Conservation (phyloP, 92 coral and sea anemone genomes). For the Meandrina meandrites region DNA sequence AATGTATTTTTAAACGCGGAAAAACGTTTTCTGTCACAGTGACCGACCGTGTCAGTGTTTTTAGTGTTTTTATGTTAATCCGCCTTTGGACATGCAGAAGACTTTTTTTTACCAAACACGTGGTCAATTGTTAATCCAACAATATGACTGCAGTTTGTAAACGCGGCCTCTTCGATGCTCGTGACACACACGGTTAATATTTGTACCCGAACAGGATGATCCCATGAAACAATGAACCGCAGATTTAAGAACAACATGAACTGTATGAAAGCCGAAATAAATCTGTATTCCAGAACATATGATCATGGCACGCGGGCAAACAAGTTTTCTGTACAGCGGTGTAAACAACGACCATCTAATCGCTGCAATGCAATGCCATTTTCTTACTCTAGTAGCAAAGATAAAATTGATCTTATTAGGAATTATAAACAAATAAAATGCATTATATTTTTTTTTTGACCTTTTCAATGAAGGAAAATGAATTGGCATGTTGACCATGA, state of each 20-base stretch:
- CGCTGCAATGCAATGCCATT: not conserved
- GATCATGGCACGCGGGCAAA: not conserved
- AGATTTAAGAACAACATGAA: not conserved
- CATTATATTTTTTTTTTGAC: not conserved
- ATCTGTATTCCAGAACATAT: not conserved
- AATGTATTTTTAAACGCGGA: not conserved
- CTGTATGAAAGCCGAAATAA: not conserved
- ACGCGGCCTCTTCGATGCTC: not conserved
- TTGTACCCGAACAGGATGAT: not conserved
- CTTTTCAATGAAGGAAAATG: not conserved
- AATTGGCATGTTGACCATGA: not conserved
- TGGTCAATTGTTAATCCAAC: conserved; percentile 33
- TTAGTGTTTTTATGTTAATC: not conserved
- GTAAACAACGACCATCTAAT: not conserved
- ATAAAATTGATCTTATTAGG: not conserved
- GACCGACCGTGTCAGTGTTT: not conserved
- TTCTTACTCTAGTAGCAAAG: not conserved
- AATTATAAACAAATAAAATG: not conserved
- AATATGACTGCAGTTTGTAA: not conserved
- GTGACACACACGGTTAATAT: not conserved
- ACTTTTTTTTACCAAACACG: conserved; percentile 8
- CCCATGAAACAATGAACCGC: not conserved
- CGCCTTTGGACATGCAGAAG: conserved; percentile 7
- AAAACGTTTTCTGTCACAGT: not conserved
- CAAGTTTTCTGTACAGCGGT: conserved; percentile 2